phyloP scores from a whole-genome alignment of 1,140 invertebrate species.

The Vanessa atalanta region DNA sequence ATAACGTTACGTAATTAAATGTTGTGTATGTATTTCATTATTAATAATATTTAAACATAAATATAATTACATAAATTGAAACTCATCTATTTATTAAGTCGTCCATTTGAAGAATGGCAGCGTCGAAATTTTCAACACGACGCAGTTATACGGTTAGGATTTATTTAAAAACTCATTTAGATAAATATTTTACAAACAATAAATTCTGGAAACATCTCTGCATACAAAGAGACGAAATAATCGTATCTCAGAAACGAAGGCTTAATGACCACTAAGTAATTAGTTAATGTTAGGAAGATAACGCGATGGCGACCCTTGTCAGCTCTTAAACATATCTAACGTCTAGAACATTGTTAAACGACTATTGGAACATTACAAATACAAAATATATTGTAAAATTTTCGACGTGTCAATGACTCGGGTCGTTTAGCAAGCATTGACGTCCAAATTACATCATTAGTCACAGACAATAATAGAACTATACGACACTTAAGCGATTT shows the following conservation, averaged over 20 bases:
- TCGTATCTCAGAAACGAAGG: background rate
- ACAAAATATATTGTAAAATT: background rate
- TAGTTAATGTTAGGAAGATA: conserved; percentile 15
- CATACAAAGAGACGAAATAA: conserved; percentile 10
- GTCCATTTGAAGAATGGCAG: no score
- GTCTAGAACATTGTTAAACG: background rate
- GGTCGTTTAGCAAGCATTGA: conserved; percentile 14
- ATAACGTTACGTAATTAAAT: no score
- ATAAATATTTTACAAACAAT: background rate
- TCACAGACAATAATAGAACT: conserved; percentile 3
- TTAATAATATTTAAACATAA: no score
- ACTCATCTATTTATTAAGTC: no score
- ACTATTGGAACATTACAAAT: background rate
- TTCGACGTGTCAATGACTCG: conserved; percentile 17
- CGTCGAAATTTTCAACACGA: no score
- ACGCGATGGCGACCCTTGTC: conserved; percentile 1
- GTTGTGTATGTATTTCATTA: no score
- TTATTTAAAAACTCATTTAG: no score
- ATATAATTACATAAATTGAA: no score
- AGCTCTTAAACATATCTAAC: background rate
- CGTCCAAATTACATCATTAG: conserved; percentile 20
- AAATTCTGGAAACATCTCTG: background rate
- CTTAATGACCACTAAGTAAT: conserved; percentile 14
- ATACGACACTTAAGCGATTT: background rate
- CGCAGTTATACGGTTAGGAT: no score